phyloP scores from a whole-genome alignment of 1,140 invertebrate genomes.

The Neodiprion pinetum region DNA sequence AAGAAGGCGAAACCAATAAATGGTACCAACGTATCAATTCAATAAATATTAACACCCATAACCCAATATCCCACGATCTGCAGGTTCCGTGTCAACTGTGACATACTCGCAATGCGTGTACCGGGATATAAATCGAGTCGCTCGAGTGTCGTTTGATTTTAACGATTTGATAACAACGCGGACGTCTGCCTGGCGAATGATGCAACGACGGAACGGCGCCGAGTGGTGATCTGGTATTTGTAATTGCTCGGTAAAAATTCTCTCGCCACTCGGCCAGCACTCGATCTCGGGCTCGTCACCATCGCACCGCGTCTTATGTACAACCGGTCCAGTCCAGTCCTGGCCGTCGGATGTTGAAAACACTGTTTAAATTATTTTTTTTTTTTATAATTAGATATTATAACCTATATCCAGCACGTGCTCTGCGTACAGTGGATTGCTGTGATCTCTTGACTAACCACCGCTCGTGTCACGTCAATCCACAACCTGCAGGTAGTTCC shows the following conservation, averaged over 20 bases:
- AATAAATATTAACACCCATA: too few relatives aligned
- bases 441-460: background rate
- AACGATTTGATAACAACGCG: constrained; percentile 5
- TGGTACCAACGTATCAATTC: too few relatives aligned
- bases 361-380: background rate
- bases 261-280: background rate
- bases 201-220: constrained; percentile 9
- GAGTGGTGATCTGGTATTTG: constrained; percentile 37
- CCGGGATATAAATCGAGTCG: background rate
- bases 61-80: too few relatives aligned
- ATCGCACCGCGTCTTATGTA: too few relatives aligned
- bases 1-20: too few relatives aligned
- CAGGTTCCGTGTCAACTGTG: too few relatives aligned
- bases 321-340: background rate
- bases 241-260: constrained; percentile 26
- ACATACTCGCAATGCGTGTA: too few relatives aligned
- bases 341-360: background rate
- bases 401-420: background rate
- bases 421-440: background rate
- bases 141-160: constrained; percentile 1
- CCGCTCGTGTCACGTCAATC: too few relatives aligned
- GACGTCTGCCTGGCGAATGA: background rate
- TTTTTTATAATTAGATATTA: background rate
- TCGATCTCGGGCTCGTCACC: too few relatives aligned
- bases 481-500: too few relatives aligned